phyloP scores from a whole-genome alignment of 2,113 vertebrate genomes.

The Pelecanoides urinatrix region DNA sequence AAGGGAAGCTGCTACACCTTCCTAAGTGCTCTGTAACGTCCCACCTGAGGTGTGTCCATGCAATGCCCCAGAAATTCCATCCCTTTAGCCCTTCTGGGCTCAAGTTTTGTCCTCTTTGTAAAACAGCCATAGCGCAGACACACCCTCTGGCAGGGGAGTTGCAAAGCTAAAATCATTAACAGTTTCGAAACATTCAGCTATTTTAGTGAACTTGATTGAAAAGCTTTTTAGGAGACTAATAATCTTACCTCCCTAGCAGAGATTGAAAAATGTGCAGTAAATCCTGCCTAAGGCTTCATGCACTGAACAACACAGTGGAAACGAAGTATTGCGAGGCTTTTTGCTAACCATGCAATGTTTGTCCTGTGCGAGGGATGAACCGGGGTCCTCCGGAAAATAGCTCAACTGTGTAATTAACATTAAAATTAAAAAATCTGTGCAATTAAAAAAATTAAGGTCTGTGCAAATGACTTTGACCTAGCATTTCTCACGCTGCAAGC shows the following conservation, averaged over 20 bases:
- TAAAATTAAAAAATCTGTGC: neutral
- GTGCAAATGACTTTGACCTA: neutral
- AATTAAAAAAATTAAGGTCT: neutral
- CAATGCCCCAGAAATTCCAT: neutral
- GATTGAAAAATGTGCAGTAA: slow-evolving; percentile 1
- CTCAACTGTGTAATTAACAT: neutral
- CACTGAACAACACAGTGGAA: neutral
- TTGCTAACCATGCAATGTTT: neutral
- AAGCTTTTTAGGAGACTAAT: slow-evolving; percentile 15
- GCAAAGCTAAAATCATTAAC: neutral
- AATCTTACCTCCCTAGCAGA: slow-evolving; percentile 12
- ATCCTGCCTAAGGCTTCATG: neutral
- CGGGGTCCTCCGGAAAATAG: neutral
- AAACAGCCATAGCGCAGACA: accelerated
- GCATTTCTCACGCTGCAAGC: neutral
- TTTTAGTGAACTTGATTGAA: neutral
- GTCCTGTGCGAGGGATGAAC: neutral
- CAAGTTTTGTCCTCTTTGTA: neutral
- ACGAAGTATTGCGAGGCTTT: neutral
- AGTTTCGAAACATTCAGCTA: neutral
- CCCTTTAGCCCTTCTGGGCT: neutral
- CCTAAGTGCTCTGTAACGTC: neutral
- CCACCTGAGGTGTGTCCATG: neutral
- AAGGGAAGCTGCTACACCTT: neutral
- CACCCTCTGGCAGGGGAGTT: neutral